Base-by-base conservation (phyloP, 1,140 invertebrate species). In the Caenorhabditis tropicalis region DNA sequence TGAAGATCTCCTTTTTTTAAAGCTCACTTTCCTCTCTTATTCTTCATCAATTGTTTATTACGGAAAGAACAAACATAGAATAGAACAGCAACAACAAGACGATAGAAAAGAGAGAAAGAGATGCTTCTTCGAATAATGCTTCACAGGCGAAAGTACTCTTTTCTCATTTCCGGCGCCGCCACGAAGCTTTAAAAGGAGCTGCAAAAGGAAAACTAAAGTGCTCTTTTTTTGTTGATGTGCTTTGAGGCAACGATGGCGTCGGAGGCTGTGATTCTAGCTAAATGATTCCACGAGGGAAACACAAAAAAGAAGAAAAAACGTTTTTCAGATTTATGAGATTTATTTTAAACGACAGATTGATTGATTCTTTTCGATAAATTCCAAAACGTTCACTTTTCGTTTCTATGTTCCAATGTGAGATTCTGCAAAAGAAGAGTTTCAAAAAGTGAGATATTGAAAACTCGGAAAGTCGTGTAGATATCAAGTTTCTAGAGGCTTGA, bases 11-110 rank as follows among this genome's bases (percentile, higher is more conserved):
- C 39, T 43, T 43, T 43, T 43, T 43, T 12, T 6, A 43, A 12
- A 43, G 39, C 53, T 10, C 53, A 29, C 16, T 12, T 29, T 29
- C 27, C 27, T 53, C 21, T 58, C 24, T 24, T 9, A 27, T 39
- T 24, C 12, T 39, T 65, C 58, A 65, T 65, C 58, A 65, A 65
- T 36, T 65, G 58, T 65, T 65, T 65, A 65, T 65, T 65, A 65
- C 58, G 29, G 58, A 53, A 53, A 12, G 21, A 58, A 58, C 56
- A 58, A 19, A 27, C 10, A 58, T n/a, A 58, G n/a, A n/a, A n/a
- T 58, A 58, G 58, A 39, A 39, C 58, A 65, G 29, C 12, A 33
- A 39, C 58, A 65, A 39, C 29, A 21, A 51, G 49, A 39, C 56
- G 3, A 60, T 9, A 1, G 21, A 56, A 56, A 29, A 56, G 53